Conservation (phyloP, 1,140 invertebrate species). For the Ips nitidus region DNA sequence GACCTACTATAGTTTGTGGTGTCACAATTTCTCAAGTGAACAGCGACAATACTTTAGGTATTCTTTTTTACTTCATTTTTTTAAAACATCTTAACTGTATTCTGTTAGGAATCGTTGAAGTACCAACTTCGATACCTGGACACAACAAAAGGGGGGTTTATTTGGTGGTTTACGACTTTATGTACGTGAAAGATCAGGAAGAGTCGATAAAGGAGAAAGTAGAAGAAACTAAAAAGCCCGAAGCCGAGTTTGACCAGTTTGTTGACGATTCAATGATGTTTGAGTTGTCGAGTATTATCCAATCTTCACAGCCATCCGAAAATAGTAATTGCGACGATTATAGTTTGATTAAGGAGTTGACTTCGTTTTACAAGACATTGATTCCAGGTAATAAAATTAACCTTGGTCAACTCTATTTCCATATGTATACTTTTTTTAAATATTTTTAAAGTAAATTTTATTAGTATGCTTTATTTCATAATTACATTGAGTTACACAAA, state of each 20-base stretch:
- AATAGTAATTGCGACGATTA: constrained; percentile 25
- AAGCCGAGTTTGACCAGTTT: constrained; percentile 27
- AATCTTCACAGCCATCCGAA: constrained; percentile 9
- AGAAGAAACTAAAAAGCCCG: constrained; percentile 23
- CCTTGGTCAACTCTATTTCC: no score
- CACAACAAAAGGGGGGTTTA: constrained; percentile 50
- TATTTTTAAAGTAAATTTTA: no score
- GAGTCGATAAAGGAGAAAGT: constrained; percentile 22
- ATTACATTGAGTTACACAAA: no score
- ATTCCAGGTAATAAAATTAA: constrained; percentile 41
- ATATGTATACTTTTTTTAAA: no score
- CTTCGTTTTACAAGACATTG: constrained; percentile 48
- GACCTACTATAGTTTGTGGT: constrained; percentile 49
- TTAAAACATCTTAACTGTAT: not conserved
- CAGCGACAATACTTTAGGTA: constrained; percentile 10
- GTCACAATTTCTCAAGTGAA: constrained; percentile 40
- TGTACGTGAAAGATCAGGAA: constrained; percentile 52
- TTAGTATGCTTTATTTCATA: no score
- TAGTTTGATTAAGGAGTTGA: constrained; percentile 41
- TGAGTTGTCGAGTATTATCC: constrained; percentile 22
- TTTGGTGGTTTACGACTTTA: constrained; percentile 61
- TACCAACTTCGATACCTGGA: no score
- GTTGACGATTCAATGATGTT: constrained; percentile 1
- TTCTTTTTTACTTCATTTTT: not conserved
- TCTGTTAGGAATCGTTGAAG: no score